A percentile compares a stretch with the other conserved stretches of the same genome.
Conservation (phyloP, 2,888 invertebrate genomes). For the Adineta ricciae region DNA sequence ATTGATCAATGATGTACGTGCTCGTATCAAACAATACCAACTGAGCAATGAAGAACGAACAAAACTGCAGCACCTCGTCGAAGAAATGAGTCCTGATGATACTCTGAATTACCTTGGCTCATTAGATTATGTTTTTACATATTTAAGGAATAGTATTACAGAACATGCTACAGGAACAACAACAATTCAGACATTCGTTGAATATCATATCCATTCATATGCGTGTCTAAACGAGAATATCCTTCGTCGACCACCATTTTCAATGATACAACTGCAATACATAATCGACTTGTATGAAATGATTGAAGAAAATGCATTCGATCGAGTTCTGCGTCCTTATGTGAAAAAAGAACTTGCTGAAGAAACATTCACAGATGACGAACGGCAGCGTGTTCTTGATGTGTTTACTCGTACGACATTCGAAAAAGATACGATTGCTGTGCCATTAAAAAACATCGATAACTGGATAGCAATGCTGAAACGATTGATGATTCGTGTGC, state of each 20-base stretch:
- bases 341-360: not conserved
- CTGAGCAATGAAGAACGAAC: not conserved
- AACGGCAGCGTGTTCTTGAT: not conserved
- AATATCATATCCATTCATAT: not conserved
- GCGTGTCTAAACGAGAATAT: not conserved
- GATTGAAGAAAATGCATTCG: not conserved
- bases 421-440: not conserved
- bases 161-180: not conserved
- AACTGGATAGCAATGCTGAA: not conserved
- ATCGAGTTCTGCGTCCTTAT: not conserved
- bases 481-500: constrained; percentile 10
- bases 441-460: not conserved
- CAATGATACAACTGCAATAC: not conserved
- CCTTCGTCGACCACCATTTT: constrained; percentile 10
- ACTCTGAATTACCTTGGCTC: not conserved
- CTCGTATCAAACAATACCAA: not conserved
- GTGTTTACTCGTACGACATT: not conserved
- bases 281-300: constrained; percentile 10
- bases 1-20: not conserved
- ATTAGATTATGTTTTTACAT: constrained; percentile 2
- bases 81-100: not conserved
- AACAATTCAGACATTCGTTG: constrained; percentile 4
- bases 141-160: not conserved
- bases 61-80: not conserved
- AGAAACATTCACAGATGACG: not conserved